Evolutionary conservation across 2,888 invertebrate genomes (phyloP).

Genomic region (Mycogona germanica): DNA sequence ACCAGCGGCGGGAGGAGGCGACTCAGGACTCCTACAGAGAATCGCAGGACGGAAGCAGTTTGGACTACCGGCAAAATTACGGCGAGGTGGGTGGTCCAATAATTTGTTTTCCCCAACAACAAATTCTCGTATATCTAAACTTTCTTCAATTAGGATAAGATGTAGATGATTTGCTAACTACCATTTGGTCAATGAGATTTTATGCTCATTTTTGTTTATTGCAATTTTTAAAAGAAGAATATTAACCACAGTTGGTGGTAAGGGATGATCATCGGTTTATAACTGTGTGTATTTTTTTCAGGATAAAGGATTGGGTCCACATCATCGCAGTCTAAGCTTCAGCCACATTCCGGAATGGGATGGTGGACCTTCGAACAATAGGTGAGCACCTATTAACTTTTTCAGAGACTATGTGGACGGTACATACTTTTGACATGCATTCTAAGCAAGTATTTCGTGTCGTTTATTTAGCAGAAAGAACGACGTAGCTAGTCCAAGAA

Average conservation of each 20-base stretch:
- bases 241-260: neutral
- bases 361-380: neutral
- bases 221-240: neutral
- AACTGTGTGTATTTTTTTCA: neutral
- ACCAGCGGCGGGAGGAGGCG: neutral
- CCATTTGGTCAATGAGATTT: no score
- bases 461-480: neutral
- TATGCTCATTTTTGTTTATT: neutral
- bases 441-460: neutral
- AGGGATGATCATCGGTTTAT: neutral
- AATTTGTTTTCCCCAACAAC: no score
- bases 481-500: slow-evolving; percentile 2
- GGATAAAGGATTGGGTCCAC: neutral
- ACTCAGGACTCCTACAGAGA: slow-evolving; percentile 3
- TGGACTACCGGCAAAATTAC: neutral
- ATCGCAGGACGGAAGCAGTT: neutral
- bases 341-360: slow-evolving; percentile 12
- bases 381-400: neutral
- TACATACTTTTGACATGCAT: neutral
- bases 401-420: neutral
- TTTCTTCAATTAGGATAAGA: neutral
- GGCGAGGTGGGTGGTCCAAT: neutral
- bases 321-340: slow-evolving; percentile 15
- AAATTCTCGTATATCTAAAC: neutral
- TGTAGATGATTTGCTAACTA: no score